phyloP scores from a whole-genome alignment of 2,888 invertebrate genomes.

The Timema cristinae region DNA sequence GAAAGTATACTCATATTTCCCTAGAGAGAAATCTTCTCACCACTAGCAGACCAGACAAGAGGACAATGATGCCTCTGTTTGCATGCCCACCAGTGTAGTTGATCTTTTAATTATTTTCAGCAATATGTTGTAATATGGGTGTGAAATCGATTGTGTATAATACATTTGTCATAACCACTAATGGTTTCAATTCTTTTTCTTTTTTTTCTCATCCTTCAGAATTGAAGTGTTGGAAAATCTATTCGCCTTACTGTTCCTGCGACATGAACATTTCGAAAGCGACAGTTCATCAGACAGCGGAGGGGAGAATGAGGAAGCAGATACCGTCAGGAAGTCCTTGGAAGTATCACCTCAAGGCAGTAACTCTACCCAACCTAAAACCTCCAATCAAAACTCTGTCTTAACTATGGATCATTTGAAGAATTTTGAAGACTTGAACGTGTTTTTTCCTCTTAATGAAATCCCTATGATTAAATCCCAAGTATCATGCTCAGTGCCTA shows the following conservation, averaged over 20 bases:
- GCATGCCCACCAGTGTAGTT: too few species aligned
- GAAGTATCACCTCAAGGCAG: background rate
- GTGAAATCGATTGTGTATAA: too few species aligned
- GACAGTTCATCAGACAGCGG: slow-evolving; percentile 46
- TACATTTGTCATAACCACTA: slow-evolving; percentile 24
- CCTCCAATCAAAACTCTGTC: slow-evolving; percentile 47
- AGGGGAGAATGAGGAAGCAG: slow-evolving; percentile 46
- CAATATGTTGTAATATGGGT: too few species aligned
- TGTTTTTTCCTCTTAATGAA: slow-evolving; percentile 13
- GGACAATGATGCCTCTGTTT: too few species aligned
- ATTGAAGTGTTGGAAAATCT: slow-evolving; percentile 67
- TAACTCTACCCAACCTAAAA: slow-evolving; percentile 39
- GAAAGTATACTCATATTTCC: too few species aligned
- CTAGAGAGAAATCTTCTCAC: too few species aligned
- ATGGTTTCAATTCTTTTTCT: slow-evolving; percentile 36
- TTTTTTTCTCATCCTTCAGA: slow-evolving; percentile 20
- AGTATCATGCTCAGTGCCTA: slow-evolving; percentile 5
- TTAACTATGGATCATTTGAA: background rate
- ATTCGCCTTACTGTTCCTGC: slow-evolving; percentile 65
- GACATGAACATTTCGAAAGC: slow-evolving; percentile 57
- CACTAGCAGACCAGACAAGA: too few species aligned
- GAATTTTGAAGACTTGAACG: background rate
- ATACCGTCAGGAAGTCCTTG: background rate
- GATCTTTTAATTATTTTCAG: too few species aligned
- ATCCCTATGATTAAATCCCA: slow-evolving; percentile 23